Evolutionary conservation across 2,113 vertebrate species (phyloP), one percentile per base, ranked within the genome.

Genomic region (Harpagus bidentatus): DNA sequence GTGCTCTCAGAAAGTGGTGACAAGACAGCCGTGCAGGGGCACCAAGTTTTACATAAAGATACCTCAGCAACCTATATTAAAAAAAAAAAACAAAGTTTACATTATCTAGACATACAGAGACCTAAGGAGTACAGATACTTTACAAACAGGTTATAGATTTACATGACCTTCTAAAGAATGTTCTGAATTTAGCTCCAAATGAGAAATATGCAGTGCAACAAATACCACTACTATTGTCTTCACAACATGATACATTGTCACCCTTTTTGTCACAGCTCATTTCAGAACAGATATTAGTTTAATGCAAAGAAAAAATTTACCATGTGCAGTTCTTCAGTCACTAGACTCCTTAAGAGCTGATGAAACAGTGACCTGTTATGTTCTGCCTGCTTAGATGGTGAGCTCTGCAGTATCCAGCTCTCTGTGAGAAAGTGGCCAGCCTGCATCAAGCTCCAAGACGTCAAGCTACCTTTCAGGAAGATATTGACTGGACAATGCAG

Each of bases 21-120:
- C 38, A 99, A 91, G 66, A 99, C 90, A 28, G 99, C 99, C 5
- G 99, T 98, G 89, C 95, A 77, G 25, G 97, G 86, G 29, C 97
- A 96, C 86, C 97, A 97, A 25, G 90, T 85, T 67, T 98, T 88
- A 43, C 93, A 97, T 3, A 74, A 38, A 76, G 92, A 98, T 50
- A 99, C 98, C 36, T 98, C 98, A 85, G 98, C 99, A 92, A 99
- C 96, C 99, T 99, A 85, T 1, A 70, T 16, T 38, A 11, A 43
- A 87, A 86, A 66, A 85, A 85, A 36, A 58, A 53, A 92, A 3
- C 84, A 47, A 50, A 63, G 26, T 45, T 82, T 55, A 63, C 12
- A 13, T 95, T 83, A 95, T 7, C 55, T 29, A 82, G 62, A 76
- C 69, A 67, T 52, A 52, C 8, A 83, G 47, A 94, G 43, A 36